Evolutionary conservation across 2,888 invertebrate species (phyloP), one percentile per base, ranked within the genome.

Genomic region (Mesorhabditis spiculigera): DNA sequence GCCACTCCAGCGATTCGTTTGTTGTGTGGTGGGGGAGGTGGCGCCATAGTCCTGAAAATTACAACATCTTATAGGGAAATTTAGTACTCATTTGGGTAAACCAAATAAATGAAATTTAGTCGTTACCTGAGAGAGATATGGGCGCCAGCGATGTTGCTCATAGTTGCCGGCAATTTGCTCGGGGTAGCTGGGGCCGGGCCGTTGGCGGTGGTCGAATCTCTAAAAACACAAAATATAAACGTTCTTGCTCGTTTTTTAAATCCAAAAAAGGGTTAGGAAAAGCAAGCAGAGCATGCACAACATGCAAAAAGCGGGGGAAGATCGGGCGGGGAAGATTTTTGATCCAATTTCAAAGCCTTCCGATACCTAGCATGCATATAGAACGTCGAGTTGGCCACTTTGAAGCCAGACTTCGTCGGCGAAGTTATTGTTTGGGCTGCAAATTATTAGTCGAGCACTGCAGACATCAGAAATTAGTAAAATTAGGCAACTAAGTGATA

Each of bases 301-400:
- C 28, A 28, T 28, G 28, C 28, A 28, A 28, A 28, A 28, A 28
- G 28, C 28, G 28, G 28, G 28, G 28, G 28, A 28, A 28, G 28
- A 28, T 28, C 28, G 28, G 28, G 28, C 28, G 28, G 28, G 28
- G 28, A 28, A 28, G 28, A 28, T 1, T 28, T n/a, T 28, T 3
- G 3, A 28, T 28, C 28, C 28, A 3, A 28, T 28, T 28, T 28
- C 28, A 1, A 28, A 28, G 28, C 1, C 28, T 28, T 28, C 28
- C 3, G 28, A 28, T 28, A 28, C 28, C 28, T 28, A 28, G 28
- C 28, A 28, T 28, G 28, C 28, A 28, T 28, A 50, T 50, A 50
- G 58, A 50, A 50, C n/a, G 10, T 50, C 58, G 58, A 50, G n/a
- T 50, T 50, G 10, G 58, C 58, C 58, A 50, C 58, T 50, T 50